Evolutionary conservation across 2,797 vertebrate genomes (phyloP), one percentile per base, ranked within the genome.

Genomic region (Sylvilagus floridanus): DNA sequence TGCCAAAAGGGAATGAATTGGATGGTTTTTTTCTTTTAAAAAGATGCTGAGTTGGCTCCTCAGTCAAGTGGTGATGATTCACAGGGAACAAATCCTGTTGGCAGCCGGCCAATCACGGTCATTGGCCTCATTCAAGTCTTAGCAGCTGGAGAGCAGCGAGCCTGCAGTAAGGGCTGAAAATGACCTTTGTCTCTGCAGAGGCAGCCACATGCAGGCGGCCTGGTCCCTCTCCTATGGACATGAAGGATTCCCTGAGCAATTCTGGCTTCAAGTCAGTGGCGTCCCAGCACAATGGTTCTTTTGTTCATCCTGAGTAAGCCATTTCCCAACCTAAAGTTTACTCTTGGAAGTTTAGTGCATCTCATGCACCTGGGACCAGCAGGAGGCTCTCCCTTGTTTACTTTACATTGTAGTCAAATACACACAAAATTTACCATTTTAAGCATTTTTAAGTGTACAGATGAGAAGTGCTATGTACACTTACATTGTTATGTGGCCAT

Each of bases 41-140:
- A 97, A 96, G 89, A 91, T 94, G 97, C 96, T 97, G 95, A 97
- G 95, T 47, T 71, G 90, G 91, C 94, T 95, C 28, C 60, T 76
- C 0, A 0, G 77, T 93, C 94, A 94, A 96, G 95, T 47, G 85
- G 54, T 16, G 57, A 81, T 95, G 96, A 96, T 84, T 95, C 95
- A 96, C 16, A 22, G 77, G n/a, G 92, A 96, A 94, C 84, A 63
- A 87, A 89, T 89, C 94, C 84, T 0, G 0, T 14, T 52, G 84
- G 96, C 84, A 4, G 84, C 66, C 83, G 84, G 94, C 95, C 84
- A 81, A 10, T 50, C 22, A 4, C 5, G 90, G 88, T 14, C 91
- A 71, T 89, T 94, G 62, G 75, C 93, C 78, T 90, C 90, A 95
- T 93, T 96, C 92, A 95, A 78, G 78, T 68, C 57, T 9, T 83